Evolutionary conservation across 2,113 vertebrate species (phyloP), one percentile per base, ranked within the genome.

Genomic region (Struthidea cinerea): DNA sequence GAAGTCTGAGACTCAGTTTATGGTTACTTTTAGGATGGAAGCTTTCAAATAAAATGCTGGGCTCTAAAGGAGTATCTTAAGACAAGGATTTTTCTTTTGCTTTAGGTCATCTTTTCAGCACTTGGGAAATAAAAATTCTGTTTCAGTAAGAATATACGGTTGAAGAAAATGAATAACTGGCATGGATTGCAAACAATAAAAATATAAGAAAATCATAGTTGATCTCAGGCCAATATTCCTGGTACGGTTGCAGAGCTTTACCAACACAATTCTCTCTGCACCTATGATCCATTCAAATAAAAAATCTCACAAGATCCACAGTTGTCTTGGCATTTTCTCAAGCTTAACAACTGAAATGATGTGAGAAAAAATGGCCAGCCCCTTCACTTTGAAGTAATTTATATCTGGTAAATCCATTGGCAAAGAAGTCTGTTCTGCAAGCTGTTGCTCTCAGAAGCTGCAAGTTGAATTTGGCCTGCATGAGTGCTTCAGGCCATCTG

Each of bases 211-310:
- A 57, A 57, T n/a, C 13, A 8, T 6, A 71, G 9, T 26, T 92
- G 11, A 20, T 81, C 11, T 92, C 44, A 56, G 27, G 16, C 11
- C 19, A 20, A 33, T 82, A 69, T 71, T 76, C 13, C 41, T 64
- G 3, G 2, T 69, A 49, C 0, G 0, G 0, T n/a, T 2, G 2
- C 16, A 46, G 35, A 90, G 9, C 7, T 77, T 89, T 74, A 44
- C 33, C 24, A 37, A 14, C 3, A 46, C 15, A 44, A 73, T 49
- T 69, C 18, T 6, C 17, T 60, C n/a, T 37, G 10, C 1, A 23
- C 3, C 7, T 59, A 13, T 16, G 18, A 60, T 35, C 3, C 13
- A 68, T 79, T 65, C 7, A 50, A 70, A 74, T 10, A 52, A 42
- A 90, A 53, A 23, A 8, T 42, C 27, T 60, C 42, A 1, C 47